Evolutionary conservation across 1,140 invertebrate species (phyloP), one percentile per base, ranked within the genome.

Genomic region (Drosophila kikkawai): DNA sequence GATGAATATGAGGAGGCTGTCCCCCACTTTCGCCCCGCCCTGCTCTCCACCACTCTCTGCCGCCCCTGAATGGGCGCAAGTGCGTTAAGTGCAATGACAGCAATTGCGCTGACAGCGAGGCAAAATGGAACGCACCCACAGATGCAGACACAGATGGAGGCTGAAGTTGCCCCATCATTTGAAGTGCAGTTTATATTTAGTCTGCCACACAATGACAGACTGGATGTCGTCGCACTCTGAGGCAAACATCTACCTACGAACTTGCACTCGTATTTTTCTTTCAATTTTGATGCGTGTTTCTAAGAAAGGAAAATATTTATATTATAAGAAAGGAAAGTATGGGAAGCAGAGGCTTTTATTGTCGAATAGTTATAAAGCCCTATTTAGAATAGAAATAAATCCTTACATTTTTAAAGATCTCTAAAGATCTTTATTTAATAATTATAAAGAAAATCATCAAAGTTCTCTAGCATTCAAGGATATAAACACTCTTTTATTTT

Each of bases 71-170:
- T 63, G 83, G 79, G 76, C 71, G 82, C 83, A 80, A 80, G 84
- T 87, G 84, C 83, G 84, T 87, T 87, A 83, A 87, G 84, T 88
- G 84, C 84, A 87, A 75, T 85, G 82, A 86, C 82, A 85, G 82
- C 83, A 87, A 87, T 82, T 87, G 83, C 80, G 83, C 68, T 87
- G 83, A 82, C 83, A 87, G 84, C 80, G 42, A 61, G 39, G 76
- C 80, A 83, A 87, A 87, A 83, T 87, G 77, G 80, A 60, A 53
- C 83, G 74, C 70, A 82, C 67, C 63, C 53, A 50, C 69, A 59
- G 39, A 74, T 34, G 37, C 47, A 42, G 39, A 39, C 41, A 34
- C 36, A 44, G 37, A 57, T 67, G 45, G 42, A 67, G 60, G 59
- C 44, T 60, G 45, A 71, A 73, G 59, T 69, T 57, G 61, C 64